Conservation (phyloP, 2,797 vertebrate genomes). For the Choloepus didactylus region DNA sequence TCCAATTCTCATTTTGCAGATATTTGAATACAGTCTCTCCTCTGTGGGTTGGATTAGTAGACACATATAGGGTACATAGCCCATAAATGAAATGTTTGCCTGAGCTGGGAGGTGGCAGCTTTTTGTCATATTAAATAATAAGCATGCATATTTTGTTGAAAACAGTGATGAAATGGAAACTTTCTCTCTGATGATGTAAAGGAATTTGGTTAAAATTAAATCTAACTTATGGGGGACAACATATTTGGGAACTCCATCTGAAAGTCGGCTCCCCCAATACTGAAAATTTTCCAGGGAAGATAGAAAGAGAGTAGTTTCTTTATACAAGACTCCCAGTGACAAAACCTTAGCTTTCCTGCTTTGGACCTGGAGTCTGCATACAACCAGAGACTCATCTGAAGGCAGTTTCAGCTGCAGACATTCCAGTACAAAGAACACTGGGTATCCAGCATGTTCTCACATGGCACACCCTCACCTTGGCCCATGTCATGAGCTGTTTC, state of each 20-base stretch:
- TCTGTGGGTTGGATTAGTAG: not conserved
- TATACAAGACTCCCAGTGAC: not conserved
- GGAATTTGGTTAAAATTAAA: constrained; percentile 21
- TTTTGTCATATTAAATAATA: constrained; percentile 57
- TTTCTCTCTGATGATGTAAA: constrained; percentile 29
- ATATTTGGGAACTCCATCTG: constrained; percentile 5
- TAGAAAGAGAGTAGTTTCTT: not conserved
- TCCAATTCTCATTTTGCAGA: not conserved
- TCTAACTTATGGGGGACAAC: not conserved
- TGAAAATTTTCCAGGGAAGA: constrained; percentile 9
- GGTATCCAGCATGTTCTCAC: constrained; percentile 42
- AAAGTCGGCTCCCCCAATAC: not conserved
- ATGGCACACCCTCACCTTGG: not conserved
- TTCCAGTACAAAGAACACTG: not conserved
- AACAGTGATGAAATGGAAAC: not conserved
- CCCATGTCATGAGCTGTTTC: not conserved
- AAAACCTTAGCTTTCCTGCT: not conserved
- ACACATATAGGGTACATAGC: not conserved
- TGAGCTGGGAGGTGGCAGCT: not conserved
- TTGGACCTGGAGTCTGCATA: not conserved
- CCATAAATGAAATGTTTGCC: not conserved
- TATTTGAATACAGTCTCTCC: constrained; percentile 5
- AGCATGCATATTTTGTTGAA: constrained; percentile 41
- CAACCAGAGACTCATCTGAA: not conserved
- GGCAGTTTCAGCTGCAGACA: not conserved